A percentile compares a stretch with the other conserved stretches of the same genome.
These are phyloP conservation scores for Zaprionus gabonicus DNA, from an alignment of 1,140 invertebrate genomes.

Conservation along the genomic window DNA sequence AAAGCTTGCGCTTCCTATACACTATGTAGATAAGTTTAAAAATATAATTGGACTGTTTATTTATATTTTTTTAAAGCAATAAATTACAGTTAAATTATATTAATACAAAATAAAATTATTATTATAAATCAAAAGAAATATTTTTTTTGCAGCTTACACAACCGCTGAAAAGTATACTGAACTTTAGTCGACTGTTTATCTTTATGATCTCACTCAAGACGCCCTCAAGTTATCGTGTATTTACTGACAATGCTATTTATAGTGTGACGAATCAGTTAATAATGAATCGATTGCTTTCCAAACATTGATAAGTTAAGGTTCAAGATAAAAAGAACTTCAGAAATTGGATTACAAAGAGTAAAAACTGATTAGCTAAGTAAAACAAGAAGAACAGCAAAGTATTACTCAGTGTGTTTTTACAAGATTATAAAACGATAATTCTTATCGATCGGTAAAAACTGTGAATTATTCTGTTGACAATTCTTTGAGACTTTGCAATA, in stretches of 20 bases:
- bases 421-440: no score
- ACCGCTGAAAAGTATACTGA: neutral
- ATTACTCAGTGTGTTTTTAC: no score
- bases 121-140: neutral
- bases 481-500: no score
- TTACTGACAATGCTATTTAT: neutral
- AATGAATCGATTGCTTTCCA: neutral
- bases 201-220: neutral
- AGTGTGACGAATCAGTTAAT: neutral
- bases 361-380: neutral
- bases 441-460: no score
- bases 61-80: neutral
- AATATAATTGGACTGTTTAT: no score
- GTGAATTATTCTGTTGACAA: no score
- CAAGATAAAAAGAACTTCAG: neutral
- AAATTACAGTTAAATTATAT: neutral
- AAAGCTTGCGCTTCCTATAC: neutral
- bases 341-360: neutral
- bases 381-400: neutral
- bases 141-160: neutral
- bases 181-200: neutral
- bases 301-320: neutral
- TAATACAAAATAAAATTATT: neutral
- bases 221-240: neutral
- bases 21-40: neutral